Conservation (phyloP, 1,140 invertebrate genomes). For the Anagrus nilaparvatae region DNA sequence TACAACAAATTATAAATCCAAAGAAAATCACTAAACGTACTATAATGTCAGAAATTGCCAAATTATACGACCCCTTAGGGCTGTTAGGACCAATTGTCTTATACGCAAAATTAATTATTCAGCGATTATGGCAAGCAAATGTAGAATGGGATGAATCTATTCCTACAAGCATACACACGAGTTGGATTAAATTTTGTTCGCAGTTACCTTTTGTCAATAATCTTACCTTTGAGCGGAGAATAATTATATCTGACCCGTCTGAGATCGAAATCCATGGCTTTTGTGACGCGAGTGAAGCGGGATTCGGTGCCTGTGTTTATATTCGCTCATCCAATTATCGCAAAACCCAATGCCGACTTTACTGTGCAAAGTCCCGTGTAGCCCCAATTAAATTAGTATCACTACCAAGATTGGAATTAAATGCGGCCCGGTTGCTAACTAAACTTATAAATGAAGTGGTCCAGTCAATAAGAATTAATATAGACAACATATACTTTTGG, state of each 20-base stretch:
- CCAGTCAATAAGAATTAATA: not conserved
- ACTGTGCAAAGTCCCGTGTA: conserved; percentile 3
- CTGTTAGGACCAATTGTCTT: conserved; percentile 8
- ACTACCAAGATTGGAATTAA: conserved; percentile 10
- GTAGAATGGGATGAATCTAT: conserved; percentile 11
- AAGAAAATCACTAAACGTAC: conserved; percentile 2
- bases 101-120: conserved; percentile 7
- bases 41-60: conserved; percentile 9
- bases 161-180: not conserved
- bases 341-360: not conserved
- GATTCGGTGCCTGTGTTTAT: conserved; percentile 21
- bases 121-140: conserved; percentile 4
- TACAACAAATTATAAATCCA: not conserved
- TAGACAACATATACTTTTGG: not conserved
- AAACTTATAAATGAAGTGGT: not conserved
- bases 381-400: conserved; percentile 7
- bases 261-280: conserved; percentile 18
- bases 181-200: not conserved
- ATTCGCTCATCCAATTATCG: conserved; percentile 2
- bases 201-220: conserved; percentile 1
- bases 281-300: conserved; percentile 18
- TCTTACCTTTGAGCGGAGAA: not conserved
- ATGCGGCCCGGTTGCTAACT: conserved; percentile 1
- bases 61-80: conserved; percentile 9
- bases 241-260: not conserved